Percentiles rank a stretch among this genome's conserved stretches.
Conservation (phyloP, 2,888 invertebrate species). For the Cinara cedri region DNA sequence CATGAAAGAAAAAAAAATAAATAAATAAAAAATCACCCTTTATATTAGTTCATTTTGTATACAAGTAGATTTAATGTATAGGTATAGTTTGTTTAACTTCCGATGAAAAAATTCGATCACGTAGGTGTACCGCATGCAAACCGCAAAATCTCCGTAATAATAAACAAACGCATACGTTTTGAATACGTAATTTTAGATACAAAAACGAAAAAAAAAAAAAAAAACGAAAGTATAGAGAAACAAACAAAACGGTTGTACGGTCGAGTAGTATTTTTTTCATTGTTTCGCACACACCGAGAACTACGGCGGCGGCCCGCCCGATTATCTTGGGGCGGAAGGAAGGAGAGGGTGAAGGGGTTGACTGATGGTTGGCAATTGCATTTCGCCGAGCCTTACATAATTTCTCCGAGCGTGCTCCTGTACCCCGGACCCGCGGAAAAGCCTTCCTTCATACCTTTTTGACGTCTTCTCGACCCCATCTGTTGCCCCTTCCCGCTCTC, state of each 20-base stretch:
- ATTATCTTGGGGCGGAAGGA: no score
- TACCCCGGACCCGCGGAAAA: neutral
- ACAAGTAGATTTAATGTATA: neutral
- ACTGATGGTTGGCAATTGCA: conserved; percentile 47
- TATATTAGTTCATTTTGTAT: no score
- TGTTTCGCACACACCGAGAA: neutral
- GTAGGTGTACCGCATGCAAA: neutral
- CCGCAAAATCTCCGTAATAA: conserved; percentile 42
- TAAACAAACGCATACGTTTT: conserved; percentile 46
- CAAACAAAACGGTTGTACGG: neutral
- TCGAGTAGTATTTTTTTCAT: conserved; percentile 1
- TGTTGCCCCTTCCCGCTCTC: no score
- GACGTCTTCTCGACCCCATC: neutral
- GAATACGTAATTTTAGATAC: conserved; percentile 47
- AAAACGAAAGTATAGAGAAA: conserved; percentile 3
- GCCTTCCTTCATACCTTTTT: neutral
- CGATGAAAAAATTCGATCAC: conserved; percentile 47
- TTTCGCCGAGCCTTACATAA: conserved; percentile 33
- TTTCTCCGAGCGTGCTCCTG: conserved; percentile 34
- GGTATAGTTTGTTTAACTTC: conserved; percentile 40
- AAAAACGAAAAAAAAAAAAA: neutral
- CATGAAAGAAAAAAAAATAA: neutral
- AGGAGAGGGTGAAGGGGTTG: neutral
- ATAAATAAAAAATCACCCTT: no score
- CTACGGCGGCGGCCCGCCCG: no score